Conservation (phyloP, 2,113 vertebrate genomes). For the Cyphomyrus plagiostoma region DNA sequence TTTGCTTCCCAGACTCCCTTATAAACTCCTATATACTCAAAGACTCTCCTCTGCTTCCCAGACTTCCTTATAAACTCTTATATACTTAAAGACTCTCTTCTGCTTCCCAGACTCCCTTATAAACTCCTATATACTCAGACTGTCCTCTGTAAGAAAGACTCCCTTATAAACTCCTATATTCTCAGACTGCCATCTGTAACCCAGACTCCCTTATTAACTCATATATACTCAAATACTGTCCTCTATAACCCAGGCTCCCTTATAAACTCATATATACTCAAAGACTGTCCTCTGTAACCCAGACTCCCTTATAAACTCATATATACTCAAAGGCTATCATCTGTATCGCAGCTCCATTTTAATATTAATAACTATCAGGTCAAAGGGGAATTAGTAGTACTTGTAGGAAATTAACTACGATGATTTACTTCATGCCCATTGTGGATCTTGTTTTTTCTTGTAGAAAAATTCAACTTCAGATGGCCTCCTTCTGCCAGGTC, state of each 20-base stretch:
- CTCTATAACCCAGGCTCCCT: neutral
- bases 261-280: neutral
- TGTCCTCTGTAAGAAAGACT: neutral
- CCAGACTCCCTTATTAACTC: neutral
- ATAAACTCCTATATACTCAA: neutral
- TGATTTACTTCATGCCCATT: neutral
- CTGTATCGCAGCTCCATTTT: neutral
- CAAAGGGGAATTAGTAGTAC: neutral
- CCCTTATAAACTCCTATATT: neutral
- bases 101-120: neutral
- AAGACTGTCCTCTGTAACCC: neutral
- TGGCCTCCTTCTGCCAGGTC: conserved; percentile 78
- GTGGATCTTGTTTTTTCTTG: neutral
- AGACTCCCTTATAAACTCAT: neutral
- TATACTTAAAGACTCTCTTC: too few relatives aligned
- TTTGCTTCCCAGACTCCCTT: neutral
- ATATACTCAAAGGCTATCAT: neutral
- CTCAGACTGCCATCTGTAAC: neutral
- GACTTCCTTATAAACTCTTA: neutral
- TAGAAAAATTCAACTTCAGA: conserved; percentile 45
- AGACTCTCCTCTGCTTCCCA: neutral
- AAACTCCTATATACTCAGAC: neutral
- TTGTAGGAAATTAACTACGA: neutral
- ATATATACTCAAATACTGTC: neutral
- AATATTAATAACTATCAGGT: neutral